Base-by-base conservation (phyloP, 2,888 invertebrate species). In the Leucophenga maculata region DNA sequence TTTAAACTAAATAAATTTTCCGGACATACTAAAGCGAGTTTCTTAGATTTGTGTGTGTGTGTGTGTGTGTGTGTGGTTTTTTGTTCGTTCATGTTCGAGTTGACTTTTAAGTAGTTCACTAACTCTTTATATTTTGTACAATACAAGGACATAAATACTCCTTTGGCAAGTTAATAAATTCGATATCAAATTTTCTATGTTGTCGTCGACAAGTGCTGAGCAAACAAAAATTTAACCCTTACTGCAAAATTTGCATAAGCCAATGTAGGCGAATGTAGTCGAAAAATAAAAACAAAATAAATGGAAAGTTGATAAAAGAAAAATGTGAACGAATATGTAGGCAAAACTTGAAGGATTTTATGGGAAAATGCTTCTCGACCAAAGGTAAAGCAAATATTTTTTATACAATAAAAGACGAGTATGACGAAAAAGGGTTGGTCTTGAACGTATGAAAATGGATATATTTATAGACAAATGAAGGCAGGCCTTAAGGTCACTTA, bases 241-340 rank as follows among this genome's bases (percentile, higher is more conserved):
- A 62, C 48, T 46, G 16, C 67, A 68, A 69, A 69, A 81, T 79
- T 81, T 80, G 74, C 80, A 81, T 82, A 78, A 79, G 75, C 77
- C 73, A 70, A 73, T 73, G 60, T 32, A 48, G 14, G 18, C 13
- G 50, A n/a, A n/a, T n/a, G n/a, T 11, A 22, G 16, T 11, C 8
- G 8, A 8, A 39, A 39, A n/a, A 4, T 20, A 16, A 9, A 52
- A 52, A 57, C 3, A 39, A 8, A 3, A 39, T 32, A 32, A 32
- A 32, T 32, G 11, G 11, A 65, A 48, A 48, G 11, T 44, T n/a
- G n/a, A 46, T 14, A 20, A 44, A 46, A 20, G 20, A 26, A 18
- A 46, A 46, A 46, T 16, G n/a, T 31, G 32, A 48, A 31, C n/a
- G n/a, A n/a, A n/a, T n/a, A 64, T 44, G 55, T 55, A 57, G 46